These are phyloP conservation scores for Empis stercorea DNA, from an alignment of 2,888 invertebrate species.

Conservation along the genomic window DNA sequence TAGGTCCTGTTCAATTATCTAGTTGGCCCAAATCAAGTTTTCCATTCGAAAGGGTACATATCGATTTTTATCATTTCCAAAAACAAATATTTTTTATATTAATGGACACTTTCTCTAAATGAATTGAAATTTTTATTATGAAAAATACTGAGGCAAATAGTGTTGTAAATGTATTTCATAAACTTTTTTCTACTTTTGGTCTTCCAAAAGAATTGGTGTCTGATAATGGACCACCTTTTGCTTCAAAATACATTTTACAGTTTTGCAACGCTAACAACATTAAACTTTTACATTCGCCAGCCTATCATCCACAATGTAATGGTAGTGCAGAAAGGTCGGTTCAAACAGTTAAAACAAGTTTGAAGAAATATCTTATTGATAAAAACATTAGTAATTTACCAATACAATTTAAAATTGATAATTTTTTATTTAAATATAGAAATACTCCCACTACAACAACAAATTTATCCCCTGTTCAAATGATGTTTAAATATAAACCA, in stretches of 20 bases:
- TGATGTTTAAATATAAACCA: neutral
- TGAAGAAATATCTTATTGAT: slow-evolving; percentile 7
- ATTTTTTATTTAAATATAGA: neutral
- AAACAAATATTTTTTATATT: slow-evolving; percentile 1
- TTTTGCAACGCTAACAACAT: slow-evolving; percentile 7
- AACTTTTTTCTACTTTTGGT: slow-evolving; percentile 8
- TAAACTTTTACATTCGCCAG: slow-evolving; percentile 11
- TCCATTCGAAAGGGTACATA: slow-evolving; percentile 10
- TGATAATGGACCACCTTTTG: slow-evolving; percentile 10
- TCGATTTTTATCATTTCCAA: slow-evolving; percentile 7
- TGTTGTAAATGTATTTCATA: slow-evolving; percentile 3
- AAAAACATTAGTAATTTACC: neutral
- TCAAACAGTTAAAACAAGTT: slow-evolving; percentile 13
- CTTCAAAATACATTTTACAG: slow-evolving; percentile 3
- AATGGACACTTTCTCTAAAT: slow-evolving; percentile 5
- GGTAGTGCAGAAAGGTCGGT: slow-evolving; percentile 15
- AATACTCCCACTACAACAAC: neutral
- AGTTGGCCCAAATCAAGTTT: neutral
- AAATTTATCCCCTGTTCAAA: neutral
- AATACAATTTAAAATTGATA: neutral
- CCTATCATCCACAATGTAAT: slow-evolving; percentile 15
- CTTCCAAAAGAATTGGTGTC: slow-evolving; percentile 7
- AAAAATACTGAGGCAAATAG: neutral
- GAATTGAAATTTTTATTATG: neutral
- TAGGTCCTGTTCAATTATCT: neutral